Evolutionary conservation across 1,140 invertebrate species (phyloP).

Genomic region (Drosophila sp.): DNA sequence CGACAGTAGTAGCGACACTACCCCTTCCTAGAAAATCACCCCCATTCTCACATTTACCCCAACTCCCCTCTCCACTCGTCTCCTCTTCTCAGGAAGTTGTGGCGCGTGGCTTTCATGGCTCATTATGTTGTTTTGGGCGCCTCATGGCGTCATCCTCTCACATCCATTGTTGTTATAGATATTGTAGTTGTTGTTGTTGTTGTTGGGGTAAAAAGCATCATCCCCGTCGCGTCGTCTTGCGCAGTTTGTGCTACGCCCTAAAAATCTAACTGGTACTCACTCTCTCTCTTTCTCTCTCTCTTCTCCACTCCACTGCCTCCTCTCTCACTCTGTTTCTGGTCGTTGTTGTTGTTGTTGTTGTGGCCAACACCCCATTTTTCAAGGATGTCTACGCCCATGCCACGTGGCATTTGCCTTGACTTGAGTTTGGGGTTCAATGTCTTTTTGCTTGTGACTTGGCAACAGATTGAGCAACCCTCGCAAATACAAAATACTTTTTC

Average conservation of each 20-base stretch:
- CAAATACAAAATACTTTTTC: conserved; percentile 8
- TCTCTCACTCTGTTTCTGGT: conserved; percentile 7
- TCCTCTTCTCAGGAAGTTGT: conserved; percentile 37
- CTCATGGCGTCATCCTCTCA: conserved; percentile 73
- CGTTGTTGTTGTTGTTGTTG: background rate
- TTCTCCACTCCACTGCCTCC: too few relatives aligned
- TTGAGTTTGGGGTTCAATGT: conserved; percentile 54
- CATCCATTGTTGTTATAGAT: conserved; percentile 2
- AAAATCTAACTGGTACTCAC: conserved; percentile 34
- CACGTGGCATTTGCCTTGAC: conserved; percentile 54
- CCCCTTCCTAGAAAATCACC: conserved; percentile 2
- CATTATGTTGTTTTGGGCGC: conserved; percentile 52
- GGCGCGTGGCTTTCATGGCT: conserved; percentile 73
- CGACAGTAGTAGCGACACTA: conserved; percentile 34
- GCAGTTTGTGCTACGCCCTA: conserved; percentile 65
- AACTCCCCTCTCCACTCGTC: background rate
- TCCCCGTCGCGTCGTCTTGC: conserved; percentile 40
- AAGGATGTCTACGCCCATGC: conserved; percentile 74
- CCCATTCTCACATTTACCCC: too few relatives aligned
- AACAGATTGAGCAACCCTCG: conserved; percentile 45
- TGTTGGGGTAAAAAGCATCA: conserved; percentile 13
- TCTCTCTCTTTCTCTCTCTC: conserved; percentile 22
- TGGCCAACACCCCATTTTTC: conserved; percentile 64
- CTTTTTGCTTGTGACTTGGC: conserved; percentile 18
- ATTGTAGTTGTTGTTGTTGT: background rate